Base-by-base conservation (phyloP, 2,797 vertebrate species). In the Mergus octosetaceus region DNA sequence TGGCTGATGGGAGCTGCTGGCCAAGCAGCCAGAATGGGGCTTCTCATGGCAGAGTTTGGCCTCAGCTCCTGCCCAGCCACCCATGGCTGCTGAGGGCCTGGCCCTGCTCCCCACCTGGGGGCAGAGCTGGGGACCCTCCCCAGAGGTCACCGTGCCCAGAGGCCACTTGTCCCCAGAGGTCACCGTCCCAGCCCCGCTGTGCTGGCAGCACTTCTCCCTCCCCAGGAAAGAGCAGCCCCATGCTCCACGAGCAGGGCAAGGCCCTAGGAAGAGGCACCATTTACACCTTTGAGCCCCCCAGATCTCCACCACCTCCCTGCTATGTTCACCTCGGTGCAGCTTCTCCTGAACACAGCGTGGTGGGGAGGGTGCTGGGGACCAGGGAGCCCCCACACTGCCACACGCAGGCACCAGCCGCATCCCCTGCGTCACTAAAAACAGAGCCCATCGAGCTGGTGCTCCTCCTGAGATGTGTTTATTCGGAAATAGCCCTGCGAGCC, bases 321-420 rank as follows among this genome's bases (percentile, higher is more conserved):
- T 5, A 10, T 0, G 62, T 32, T 9, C 28, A 4, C 5, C 17
- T 73, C 30, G 13, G 6, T 3, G 11, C 69, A 25, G 11, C 2
- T 66, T 1, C 15, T 12, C 28, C 22, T 9, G 70, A 89, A 68
- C 18, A 20, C 57, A 61, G 18, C 9, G 2, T 0, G 2, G 11
- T 0, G 22, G 17, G 62, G 18, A n/a, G 14, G 5, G 13, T 20
- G 39, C 5, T 25, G 11, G 32, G 17, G 2, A 3, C 11, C 15
- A 17, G 27, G 28, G 15, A 71, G 8, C 34, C 17, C 34, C 9
- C 0, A 1, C 21, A 10, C 5, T 0, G 1, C 9, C 32, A 62
- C 34, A 36, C 0, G 0, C 8, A 6, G 36, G 27, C 17, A 27
- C 36, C 15, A 18, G 36, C 8, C 11, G 4, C 0, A 1, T 19